Evolutionary conservation across 2,888 invertebrate genomes (phyloP).

Genomic region (Pammene fasciana): DNA sequence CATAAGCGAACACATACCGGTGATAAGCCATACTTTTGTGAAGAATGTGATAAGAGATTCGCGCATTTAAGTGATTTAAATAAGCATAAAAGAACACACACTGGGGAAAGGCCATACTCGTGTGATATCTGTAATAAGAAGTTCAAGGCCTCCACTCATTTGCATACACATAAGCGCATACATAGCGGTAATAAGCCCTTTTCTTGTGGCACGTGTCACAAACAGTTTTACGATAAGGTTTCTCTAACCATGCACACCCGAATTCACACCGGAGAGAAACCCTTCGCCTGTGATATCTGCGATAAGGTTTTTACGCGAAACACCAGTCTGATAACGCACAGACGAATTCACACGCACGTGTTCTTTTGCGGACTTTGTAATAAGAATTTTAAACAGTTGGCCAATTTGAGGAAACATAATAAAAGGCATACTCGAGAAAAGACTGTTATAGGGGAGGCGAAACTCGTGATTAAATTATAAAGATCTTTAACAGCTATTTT

Average conservation of each 20-base stretch:
- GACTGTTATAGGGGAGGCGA: no score
- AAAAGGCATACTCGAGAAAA: neutral
- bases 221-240: neutral
- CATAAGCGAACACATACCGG: constrained; percentile 15
- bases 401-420: constrained; percentile 1
- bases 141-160: neutral
- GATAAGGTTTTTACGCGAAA: neutral
- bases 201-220: constrained; percentile 5
- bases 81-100: neutral
- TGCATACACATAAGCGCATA: neutral
- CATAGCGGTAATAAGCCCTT: neutral
- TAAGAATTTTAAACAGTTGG: neutral
- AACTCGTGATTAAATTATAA: no score
- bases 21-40: constrained; percentile 3
- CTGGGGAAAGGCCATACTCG: constrained; percentile 1
- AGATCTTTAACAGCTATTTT: no score
- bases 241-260: neutral
- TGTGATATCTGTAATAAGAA: neutral
- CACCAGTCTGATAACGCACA: neutral
- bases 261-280: constrained; percentile 9
- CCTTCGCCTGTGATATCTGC: constrained; percentile 5
- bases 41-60: constrained; percentile 6
- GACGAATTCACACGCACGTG: constrained; percentile 6
- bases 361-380: constrained; percentile 7
- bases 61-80: constrained; percentile 1